A percentile compares a stretch with the other conserved stretches of the same genome.
Conservation (phyloP, 2,113 vertebrate species). For the Xenopus borealis region DNA sequence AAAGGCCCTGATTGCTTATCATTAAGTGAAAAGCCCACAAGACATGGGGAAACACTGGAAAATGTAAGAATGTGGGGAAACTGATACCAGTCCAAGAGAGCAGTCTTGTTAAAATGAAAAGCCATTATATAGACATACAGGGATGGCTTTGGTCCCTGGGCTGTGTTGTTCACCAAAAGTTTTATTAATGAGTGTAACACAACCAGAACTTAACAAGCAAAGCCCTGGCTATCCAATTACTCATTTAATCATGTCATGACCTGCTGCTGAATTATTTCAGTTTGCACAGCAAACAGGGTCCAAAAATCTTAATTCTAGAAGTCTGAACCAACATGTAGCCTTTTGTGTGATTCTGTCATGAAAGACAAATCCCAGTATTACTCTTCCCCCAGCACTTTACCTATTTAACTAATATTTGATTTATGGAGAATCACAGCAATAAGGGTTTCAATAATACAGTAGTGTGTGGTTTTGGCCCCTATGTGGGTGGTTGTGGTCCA, state of each 20-base stretch:
- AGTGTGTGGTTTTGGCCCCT: no score
- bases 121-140: neutral
- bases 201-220: neutral
- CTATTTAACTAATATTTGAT: no score
- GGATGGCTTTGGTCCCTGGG: neutral
- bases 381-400: no score
- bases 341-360: no score
- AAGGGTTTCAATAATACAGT: no score
- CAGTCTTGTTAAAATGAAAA: neutral
- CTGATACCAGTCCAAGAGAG: neutral
- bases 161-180: neutral
- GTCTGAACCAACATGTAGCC: no score
- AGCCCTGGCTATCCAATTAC: neutral
- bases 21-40: neutral
- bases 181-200: neutral
- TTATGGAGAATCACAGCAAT: no score
- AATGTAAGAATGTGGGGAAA: neutral
- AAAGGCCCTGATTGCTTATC: conserved; percentile 5
- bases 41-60: neutral
- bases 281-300: no score
- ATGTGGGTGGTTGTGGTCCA: no score
- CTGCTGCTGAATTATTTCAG: no score
- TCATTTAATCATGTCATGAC: neutral
- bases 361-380: no score
- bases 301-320: no score